Evolutionary conservation across 2,113 vertebrate species (phyloP).

Genomic region (Caracal caracal): DNA sequence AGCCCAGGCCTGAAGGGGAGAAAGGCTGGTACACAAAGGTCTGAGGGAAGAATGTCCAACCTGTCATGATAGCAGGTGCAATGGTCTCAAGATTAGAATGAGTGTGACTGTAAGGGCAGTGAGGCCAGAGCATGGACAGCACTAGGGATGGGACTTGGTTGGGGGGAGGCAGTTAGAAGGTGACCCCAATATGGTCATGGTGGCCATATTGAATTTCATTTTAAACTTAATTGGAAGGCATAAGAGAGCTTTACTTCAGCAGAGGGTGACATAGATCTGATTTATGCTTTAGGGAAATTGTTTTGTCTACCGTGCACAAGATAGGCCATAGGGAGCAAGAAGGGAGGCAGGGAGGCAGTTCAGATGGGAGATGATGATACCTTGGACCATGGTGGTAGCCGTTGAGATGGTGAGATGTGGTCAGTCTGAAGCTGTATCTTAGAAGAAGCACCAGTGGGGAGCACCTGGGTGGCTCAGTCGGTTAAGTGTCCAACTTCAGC

Average conservation of each 20-base stretch:
- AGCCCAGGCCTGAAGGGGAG: not conserved
- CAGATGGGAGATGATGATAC: not conserved
- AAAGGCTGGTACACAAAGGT: not conserved
- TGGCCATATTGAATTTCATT: not conserved
- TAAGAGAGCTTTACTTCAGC: not conserved
- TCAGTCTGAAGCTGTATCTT: not conserved
- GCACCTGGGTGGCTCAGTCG: no score
- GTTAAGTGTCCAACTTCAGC: no score
- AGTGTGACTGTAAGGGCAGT: not conserved
- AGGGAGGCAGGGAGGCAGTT: not conserved
- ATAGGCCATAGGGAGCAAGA: not conserved
- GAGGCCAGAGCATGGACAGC: not conserved
- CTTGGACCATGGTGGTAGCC: not conserved
- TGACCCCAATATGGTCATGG: not conserved
- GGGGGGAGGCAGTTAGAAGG: accelerated
- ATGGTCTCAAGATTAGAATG: not conserved
- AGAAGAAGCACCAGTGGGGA: not conserved
- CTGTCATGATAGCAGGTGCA: not conserved
- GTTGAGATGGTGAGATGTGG: not conserved
- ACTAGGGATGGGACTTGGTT: not conserved
- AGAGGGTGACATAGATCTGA: not conserved
- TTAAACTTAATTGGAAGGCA: not conserved
- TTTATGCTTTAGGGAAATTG: constrained; percentile 8
- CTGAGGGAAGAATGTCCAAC: not conserved
- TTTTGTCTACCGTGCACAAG: not conserved